Conservation (phyloP, 2,888 invertebrate genomes). For the Caenorhabditis uteleia region DNA sequence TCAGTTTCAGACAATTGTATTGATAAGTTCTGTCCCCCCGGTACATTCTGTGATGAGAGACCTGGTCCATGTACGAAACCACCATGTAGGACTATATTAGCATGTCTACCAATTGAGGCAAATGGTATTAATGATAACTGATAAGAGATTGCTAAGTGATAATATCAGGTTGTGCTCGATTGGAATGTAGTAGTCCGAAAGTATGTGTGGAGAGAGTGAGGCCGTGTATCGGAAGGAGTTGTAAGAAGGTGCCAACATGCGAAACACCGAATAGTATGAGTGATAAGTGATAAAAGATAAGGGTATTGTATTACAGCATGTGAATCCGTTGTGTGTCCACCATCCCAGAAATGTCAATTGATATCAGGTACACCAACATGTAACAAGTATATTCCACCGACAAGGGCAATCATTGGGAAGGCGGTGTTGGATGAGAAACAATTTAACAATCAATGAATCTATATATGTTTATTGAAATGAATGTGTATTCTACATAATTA, state of each 20-base stretch:
- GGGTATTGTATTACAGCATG: conserved; percentile 12
- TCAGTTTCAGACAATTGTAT: conserved; percentile 28
- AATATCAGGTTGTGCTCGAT: conserved; percentile 29
- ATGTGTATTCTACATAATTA: no score
- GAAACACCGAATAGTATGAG: conserved; percentile 29
- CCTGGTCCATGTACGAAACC: conserved; percentile 28
- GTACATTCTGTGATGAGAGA: conserved; percentile 36
- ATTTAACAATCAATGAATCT: conserved; percentile 15
- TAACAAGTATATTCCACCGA: conserved; percentile 30
- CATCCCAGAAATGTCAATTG: conserved; percentile 25
- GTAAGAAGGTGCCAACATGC: conserved; percentile 31
- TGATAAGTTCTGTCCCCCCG: conserved; percentile 36
- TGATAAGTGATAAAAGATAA: background rate
- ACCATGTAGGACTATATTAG: conserved; percentile 23
- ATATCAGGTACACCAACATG: conserved; percentile 18
- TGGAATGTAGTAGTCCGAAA: conserved; percentile 16
- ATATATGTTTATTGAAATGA: no score
- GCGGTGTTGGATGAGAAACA: conserved; percentile 33
- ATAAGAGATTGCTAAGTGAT: background rate
- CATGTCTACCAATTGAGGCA: conserved; percentile 23
- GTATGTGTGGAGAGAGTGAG: conserved; percentile 30
- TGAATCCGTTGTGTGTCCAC: conserved; percentile 21
- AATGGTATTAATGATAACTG: conserved; percentile 19
- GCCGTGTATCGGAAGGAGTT: conserved; percentile 31
- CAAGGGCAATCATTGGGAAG: conserved; percentile 34